Base-by-base conservation (phyloP, 1,140 invertebrate species). In the Carcinoscorpius rotundicauda region DNA sequence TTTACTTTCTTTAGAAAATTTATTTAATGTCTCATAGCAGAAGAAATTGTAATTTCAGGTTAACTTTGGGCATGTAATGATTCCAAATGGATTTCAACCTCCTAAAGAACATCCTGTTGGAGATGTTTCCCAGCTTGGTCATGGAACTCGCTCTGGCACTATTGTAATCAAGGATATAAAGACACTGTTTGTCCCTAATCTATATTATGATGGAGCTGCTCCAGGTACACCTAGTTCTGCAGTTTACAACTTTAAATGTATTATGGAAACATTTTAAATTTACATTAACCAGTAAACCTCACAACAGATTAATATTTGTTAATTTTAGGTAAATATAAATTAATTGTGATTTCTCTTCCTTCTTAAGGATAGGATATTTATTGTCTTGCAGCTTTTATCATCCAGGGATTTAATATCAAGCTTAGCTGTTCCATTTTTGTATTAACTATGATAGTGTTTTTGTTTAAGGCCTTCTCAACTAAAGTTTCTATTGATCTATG, bases 31-130 rank as follows among this genome's bases (percentile, higher is more conserved):
- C 29, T 29, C 29, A 29, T 29, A 1, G 29, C 2, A 2, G 29
- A 29, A 29, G 29, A 8, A 55, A 55, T 55, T 55, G n/a, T 55
- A 8, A 55, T 52, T 55, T 55, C 29, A 70, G 60, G 64, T 66
- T 4, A 88, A 93, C 78, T 94, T 95, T 75, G 91, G 89, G 2
- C 88, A 93, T 76, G 81, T 95, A 4, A 74, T 82, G 64, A 83
- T 95, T 64, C 87, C 89, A 0, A 75, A 78, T 52, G 78, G 83
- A 48, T 76, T 87, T 49, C 91, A 91, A 76, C 61, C 66, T 3
- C 64, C 68, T 3, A 57, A 49, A 59, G 61, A 68, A 53, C 61
- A 66, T 49, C 62, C 64, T 50, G 51, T 72, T 5, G 71, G 71
- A 1, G 66, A 66, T 49, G 51, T 72, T 6, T 65, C 70, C 2